Evolutionary conservation across 2,797 vertebrate species (phyloP), one percentile per base, ranked within the genome.

Genomic region (Crenichthys baileyi): DNA sequence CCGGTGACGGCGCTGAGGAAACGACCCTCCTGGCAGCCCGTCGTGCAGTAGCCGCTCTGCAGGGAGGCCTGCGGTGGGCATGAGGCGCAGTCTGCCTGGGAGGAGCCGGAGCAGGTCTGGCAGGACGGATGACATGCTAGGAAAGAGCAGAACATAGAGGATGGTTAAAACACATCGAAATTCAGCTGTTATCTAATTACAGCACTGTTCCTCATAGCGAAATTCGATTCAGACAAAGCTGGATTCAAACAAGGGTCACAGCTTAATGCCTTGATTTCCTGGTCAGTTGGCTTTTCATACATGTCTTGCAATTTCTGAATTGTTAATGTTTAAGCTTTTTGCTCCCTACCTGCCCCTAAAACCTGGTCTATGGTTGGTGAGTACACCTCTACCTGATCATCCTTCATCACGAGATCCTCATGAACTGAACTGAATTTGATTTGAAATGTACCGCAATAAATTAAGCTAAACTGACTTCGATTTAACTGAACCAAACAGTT

Each of bases 121-220:
- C 98, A 99, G 79, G 97, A 96, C 0, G 97, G 97, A 76, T 99
- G 97, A 83, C 98, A 99, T 3, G 91, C 98, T 99, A 86, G 24
- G 12, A 1, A 24, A 67, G 0, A 36, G 2, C n/a, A 70, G 1
- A 65, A 72, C 24, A 16, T 29, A 13, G 31, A 48, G 26, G 65
- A 41, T 51, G 13, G n/a, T 22, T 3, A 31, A 56, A 39, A 2
- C 31, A 3, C 1, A 3, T 11, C 4, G 16, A 8, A 16, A 16
- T 7, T 29, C 15, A 31, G 29, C 29, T 31, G 60, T 18, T 26
- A 26, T 18, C 16, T 61, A 58, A 60, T 29, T 29, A 60, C n/a
- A 75, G 18, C 5, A 8, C 48, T 70, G 6, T 61, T 61, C 15
- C 50, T 4, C 4, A 51, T 16, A 18, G 4, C 15, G 16, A 51